phyloP scores from a whole-genome alignment of 1,140 invertebrate genomes.

The Ctenoplectra terminalis region DNA sequence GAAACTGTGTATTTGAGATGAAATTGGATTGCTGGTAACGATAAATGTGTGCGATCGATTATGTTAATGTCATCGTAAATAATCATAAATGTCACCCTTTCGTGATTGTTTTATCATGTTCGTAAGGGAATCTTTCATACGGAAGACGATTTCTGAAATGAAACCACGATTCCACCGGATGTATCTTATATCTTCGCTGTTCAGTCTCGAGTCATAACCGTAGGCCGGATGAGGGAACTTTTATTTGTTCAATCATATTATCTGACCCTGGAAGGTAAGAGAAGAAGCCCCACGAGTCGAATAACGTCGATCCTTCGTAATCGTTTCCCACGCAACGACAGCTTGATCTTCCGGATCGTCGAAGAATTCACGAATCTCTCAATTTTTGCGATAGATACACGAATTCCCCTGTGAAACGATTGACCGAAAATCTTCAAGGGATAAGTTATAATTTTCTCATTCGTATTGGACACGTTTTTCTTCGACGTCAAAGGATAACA shows the following conservation, averaged over 20 bases:
- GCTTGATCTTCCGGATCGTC: constrained; percentile 19
- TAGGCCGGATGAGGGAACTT: constrained; percentile 34
- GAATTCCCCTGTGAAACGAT: not conserved
- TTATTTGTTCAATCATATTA: constrained; percentile 62
- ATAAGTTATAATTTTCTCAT: not conserved
- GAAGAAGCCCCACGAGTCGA: constrained; percentile 2
- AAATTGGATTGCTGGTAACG: no score
- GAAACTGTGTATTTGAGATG: no score
- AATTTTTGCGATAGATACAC: not conserved
- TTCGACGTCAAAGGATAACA: not conserved
- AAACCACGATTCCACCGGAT: not conserved
- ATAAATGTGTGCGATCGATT: no score
- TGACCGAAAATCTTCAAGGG: not conserved
- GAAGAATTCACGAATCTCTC: not conserved
- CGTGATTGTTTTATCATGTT: constrained; percentile 17
- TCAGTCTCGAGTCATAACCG: constrained; percentile 45
- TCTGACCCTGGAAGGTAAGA: constrained; percentile 13
- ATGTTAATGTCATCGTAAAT: not conserved
- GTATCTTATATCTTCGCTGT: constrained; percentile 40
- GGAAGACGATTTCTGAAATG: not conserved
- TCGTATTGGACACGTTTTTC: not conserved
- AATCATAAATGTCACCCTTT: not conserved
- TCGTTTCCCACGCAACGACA: constrained; percentile 52
- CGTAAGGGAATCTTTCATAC: not conserved
- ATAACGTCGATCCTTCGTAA: constrained; percentile 35